Evolutionary conservation across 2,888 invertebrate genomes (phyloP), one percentile per base, ranked within the genome.

Genomic region (Dryococelus australis): DNA sequence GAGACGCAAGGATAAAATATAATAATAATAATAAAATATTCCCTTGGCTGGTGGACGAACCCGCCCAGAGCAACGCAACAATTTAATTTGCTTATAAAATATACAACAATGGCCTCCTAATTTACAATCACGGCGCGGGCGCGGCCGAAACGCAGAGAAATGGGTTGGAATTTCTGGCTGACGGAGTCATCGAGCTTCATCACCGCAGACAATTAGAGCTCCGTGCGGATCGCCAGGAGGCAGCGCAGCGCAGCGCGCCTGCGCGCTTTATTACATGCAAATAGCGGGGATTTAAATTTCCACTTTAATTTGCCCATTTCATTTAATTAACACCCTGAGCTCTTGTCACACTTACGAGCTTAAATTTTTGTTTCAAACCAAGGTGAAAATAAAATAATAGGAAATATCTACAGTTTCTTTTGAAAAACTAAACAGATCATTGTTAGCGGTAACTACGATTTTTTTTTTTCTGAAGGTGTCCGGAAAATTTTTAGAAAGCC

Each of bases 71-170:
- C 65, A 65, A 65, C 16, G 65, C 65, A 65, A 65, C 65, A 65
- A 65, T 65, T 65, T 65, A 65, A 65, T 65, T 65, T 65, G 65
- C 65, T 65, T 65, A n/a, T 65, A 65, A 65, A 65, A 65, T 65
- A 65, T n/a, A 65, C 65, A 65, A 65, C 65, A 65, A 65, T 65
- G 65, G 65, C 65, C 20, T 65, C 65, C 65, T 65, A 65, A 65
- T 65, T 65, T 65, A 65, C 65, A 65, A 65, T 65, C 65, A 65
- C 65, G 65, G 65, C 8, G n/a, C 24, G 24, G 65, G 20, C 65
- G 24, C 65, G 0, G 3, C 65, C 6, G n/a, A 2, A n/a, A n/a
- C n/a, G 10, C n/a, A n/a, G 65, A n/a, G 65, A 65, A 65, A 65
- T 65, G 65, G 65, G 65, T 12, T n/a, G 65, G 65, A 65, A 65